These are phyloP conservation scores for Hypena proboscidalis DNA, from an alignment of 2,888 invertebrate genomes.

Conservation along the genomic window DNA sequence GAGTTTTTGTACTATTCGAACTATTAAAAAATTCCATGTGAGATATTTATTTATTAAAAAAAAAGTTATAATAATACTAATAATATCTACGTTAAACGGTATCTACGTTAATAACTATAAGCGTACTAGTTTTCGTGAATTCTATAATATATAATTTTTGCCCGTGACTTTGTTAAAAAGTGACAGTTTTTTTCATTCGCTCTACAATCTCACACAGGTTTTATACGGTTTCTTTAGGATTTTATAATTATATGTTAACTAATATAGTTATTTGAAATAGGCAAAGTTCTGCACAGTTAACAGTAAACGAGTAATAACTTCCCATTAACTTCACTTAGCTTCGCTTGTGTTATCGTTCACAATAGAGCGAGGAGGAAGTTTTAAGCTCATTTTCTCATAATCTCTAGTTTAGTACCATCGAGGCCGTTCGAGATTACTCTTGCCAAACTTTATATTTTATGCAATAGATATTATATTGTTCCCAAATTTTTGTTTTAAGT, in stretches of 20 bases:
- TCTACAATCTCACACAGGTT: too few relatives aligned
- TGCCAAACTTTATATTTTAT: constrained; percentile 18
- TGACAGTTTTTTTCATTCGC: too few relatives aligned
- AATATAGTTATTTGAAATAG: constrained; percentile 27
- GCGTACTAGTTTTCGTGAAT: too few relatives aligned
- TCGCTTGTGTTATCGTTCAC: constrained; percentile 30
- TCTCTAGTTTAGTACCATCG: constrained; percentile 30
- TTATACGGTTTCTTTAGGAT: too few relatives aligned
- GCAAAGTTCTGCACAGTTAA: constrained; percentile 14
- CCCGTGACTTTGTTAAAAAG: too few relatives aligned
- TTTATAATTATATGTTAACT: too few relatives aligned
- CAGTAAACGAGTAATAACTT: constrained; percentile 25
- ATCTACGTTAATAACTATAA: too few relatives aligned
- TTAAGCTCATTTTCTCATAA: constrained; percentile 41
- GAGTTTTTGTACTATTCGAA: constrained; percentile 45
- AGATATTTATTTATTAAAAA: constrained; percentile 25
- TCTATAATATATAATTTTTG: too few relatives aligned
- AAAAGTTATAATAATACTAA: too few relatives aligned
- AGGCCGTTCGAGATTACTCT: constrained; percentile 27
- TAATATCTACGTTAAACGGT: too few relatives aligned
- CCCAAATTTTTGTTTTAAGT: constrained; percentile 1
- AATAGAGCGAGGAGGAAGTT: constrained; percentile 36
- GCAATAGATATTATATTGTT: constrained; percentile 10
- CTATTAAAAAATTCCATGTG: constrained; percentile 31
- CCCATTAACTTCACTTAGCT: constrained; percentile 30